These are phyloP conservation scores for Rhogogaster chlorosoma DNA, from an alignment of 2,888 invertebrate species.

Conservation along the genomic window DNA sequence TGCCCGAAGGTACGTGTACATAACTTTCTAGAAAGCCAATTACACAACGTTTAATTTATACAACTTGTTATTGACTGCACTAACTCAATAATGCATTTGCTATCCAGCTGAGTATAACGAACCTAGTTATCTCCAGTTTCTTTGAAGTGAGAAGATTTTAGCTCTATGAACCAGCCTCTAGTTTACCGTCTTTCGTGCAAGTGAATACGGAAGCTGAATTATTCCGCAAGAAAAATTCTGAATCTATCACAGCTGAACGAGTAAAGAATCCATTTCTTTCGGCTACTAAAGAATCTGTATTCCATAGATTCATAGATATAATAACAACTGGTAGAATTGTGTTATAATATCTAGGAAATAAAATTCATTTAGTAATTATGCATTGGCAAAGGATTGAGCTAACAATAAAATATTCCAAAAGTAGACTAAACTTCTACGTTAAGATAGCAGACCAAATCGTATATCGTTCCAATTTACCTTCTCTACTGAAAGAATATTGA, in stretches of 20 bases:
- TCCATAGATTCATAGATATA: too few relatives aligned
- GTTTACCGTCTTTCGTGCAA: background rate
- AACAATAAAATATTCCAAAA: too few relatives aligned
- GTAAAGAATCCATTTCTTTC: too few relatives aligned
- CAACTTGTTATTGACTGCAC: slow-evolving; percentile 13
- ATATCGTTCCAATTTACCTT: background rate
- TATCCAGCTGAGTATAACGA: background rate
- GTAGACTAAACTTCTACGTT: background rate
- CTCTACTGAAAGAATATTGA: background rate
- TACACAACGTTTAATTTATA: slow-evolving; percentile 11
- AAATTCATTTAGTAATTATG: background rate
- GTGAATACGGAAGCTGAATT: background rate
- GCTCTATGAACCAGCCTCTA: background rate
- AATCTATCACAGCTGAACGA: too few relatives aligned
- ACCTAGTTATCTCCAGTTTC: background rate
- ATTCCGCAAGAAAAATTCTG: background rate
- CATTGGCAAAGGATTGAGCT: too few relatives aligned
- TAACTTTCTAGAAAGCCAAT: background rate
- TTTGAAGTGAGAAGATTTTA: background rate
- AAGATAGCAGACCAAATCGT: background rate
- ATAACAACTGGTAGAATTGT: background rate
- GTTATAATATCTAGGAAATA: background rate
- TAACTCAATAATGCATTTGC: background rate
- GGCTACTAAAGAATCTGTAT: too few relatives aligned
- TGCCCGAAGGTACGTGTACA: background rate